A percentile compares a stretch with the other conserved stretches of the same genome.
Conservation (phyloP, 2,888 invertebrate species). For the Andrena bicolor region DNA sequence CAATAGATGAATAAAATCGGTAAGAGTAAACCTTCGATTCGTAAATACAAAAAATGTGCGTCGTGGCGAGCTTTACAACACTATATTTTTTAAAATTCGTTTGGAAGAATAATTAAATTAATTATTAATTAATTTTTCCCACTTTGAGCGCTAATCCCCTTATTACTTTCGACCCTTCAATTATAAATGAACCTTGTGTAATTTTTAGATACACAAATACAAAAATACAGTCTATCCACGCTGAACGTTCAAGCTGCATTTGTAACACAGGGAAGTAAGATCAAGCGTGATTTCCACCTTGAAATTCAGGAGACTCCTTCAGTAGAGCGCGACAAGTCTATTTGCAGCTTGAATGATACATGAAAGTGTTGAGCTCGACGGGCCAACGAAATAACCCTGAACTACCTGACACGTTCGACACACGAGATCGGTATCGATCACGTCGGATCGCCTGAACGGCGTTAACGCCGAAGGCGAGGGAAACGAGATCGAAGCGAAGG, state of each 20-base stretch:
- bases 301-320: neutral
- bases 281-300: neutral
- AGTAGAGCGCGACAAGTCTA: neutral
- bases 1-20: no score
- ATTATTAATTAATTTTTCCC: no score
- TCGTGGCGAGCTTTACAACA: no score
- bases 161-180: no score
- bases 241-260: no score
- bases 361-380: neutral
- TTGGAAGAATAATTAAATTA: no score
- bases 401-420: neutral
- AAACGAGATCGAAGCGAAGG: constrained; percentile 58
- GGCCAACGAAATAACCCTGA: constrained; percentile 8
- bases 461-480: constrained; percentile 11
- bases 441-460: neutral
- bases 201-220: no score
- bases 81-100: no score
- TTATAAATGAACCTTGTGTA: neutral
- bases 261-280: neutral
- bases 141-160: no score
- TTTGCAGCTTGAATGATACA: neutral
- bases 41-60: no score
- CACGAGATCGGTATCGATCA: constrained; percentile 35
- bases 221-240: no score
- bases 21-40: no score